Percentiles rank a stretch among this genome's conserved stretches.
phyloP scores from a whole-genome alignment of 2,888 invertebrate species.

The Octodonta nipae region DNA sequence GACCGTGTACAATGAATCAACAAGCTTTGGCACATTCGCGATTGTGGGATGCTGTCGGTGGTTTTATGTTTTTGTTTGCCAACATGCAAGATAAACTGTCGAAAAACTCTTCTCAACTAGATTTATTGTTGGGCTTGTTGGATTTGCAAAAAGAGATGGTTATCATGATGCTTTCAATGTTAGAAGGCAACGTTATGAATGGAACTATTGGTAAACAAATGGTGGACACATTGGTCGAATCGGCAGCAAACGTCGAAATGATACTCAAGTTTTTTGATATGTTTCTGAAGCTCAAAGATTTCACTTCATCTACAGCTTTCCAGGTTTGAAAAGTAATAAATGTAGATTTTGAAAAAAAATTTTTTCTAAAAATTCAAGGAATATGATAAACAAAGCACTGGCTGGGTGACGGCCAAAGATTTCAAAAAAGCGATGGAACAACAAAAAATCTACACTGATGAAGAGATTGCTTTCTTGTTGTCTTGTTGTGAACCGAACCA shows the following conservation, averaged over 20 bases:
- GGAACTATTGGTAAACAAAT: constrained; percentile 99
- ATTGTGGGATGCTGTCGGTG: constrained; percentile 99
- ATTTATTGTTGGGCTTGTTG: constrained; percentile 87
- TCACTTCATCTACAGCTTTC: constrained; percentile 82
- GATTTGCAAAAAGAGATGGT: constrained; percentile 99
- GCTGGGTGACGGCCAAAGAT: constrained; percentile 96
- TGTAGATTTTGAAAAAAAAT: no score
- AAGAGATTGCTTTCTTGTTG: constrained; percentile 95
- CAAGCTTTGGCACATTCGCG: constrained; percentile 96
- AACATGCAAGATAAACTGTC: constrained; percentile 99
- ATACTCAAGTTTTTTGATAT: constrained; percentile 99
- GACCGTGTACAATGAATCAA: constrained; percentile 97
- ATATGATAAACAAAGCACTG: constrained; percentile 89
- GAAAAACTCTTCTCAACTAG: constrained; percentile 95
- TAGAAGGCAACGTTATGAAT: constrained; percentile 63
- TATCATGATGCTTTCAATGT: constrained; percentile 99
- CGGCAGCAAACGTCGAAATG: constrained; percentile 90
- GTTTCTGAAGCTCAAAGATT: constrained; percentile 94
- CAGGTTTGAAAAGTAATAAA: no score
- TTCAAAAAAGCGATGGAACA: constrained; percentile 99
- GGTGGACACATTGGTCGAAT: constrained; percentile 99
- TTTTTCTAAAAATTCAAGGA: no score
- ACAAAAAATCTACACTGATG: constrained; percentile 95
- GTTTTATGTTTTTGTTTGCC: constrained; percentile 97
- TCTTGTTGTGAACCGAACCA: constrained; percentile 97